phyloP scores from a whole-genome alignment of 2,113 vertebrate genomes.

The Dromas ardeola region DNA sequence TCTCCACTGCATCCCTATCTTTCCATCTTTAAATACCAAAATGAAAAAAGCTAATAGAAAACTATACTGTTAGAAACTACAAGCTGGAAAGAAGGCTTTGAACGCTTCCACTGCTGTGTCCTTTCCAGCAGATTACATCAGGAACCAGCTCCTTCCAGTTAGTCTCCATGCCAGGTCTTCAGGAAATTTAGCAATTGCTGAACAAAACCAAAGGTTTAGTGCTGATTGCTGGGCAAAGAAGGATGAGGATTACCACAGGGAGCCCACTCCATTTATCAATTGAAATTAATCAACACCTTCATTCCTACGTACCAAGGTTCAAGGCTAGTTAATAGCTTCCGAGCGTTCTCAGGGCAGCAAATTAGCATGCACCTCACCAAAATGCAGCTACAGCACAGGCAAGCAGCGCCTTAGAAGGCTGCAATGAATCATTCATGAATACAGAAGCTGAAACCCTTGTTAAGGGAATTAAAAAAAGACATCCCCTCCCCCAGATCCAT shows the following conservation, averaged over 20 bases:
- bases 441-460: background rate
- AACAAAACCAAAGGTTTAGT: fast-evolving
- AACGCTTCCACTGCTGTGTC: background rate
- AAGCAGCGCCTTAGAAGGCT: background rate
- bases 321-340: background rate
- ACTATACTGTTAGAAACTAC: background rate
- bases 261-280: fast-evolving
- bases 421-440: background rate
- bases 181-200: background rate
- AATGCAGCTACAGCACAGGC: background rate
- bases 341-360: background rate
- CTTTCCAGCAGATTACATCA: background rate
- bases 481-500: background rate
- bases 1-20: background rate
- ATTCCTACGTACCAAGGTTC: fast-evolving
- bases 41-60: background rate
- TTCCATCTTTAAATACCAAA: background rate
- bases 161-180: background rate
- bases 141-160: background rate
- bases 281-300: background rate
- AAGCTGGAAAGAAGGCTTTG: background rate
- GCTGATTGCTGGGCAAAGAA: background rate
- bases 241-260: background rate
- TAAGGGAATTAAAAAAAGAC: background rate
- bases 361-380: background rate